Percentiles rank a stretch among this genome's conserved stretches.
Conservation (phyloP, 2,113 vertebrate genomes). For the Tichodroma muraria region DNA sequence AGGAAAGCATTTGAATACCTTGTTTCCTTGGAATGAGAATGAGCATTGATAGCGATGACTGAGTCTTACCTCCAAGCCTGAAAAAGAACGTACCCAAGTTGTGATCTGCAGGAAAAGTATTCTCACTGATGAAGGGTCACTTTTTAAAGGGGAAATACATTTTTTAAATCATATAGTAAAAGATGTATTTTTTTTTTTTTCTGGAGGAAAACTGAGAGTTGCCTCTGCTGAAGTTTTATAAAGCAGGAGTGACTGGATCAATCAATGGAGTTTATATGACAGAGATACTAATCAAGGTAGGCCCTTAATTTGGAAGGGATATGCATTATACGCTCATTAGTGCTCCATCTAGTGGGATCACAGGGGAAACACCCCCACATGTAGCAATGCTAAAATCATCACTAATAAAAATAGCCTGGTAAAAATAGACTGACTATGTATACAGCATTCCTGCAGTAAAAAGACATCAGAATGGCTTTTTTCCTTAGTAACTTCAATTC, state of each 20-base stretch:
- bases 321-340: not conserved
- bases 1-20: not conserved
- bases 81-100: fast-evolving
- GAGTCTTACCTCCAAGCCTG: not conserved
- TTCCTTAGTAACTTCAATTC: not conserved
- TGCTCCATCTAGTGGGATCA: not conserved
- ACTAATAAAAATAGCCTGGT: not conserved
- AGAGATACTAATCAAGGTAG: not conserved
- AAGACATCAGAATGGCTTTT: not conserved
- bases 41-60: not conserved
- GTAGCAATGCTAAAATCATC: not conserved
- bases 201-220: not conserved
- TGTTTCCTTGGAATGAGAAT: not conserved
- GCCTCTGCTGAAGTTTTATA: not conserved
- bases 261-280: not conserved
- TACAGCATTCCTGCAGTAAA: not conserved
- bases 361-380: not conserved
- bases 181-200: not conserved
- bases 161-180: not conserved
- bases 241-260: not conserved
- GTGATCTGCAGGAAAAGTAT: not conserved
- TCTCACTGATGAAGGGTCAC: not conserved
- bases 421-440: not conserved
- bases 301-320: not conserved
- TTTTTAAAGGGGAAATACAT: not conserved